Conservation (phyloP, 2,888 invertebrate species). For the Pammene aurita region DNA sequence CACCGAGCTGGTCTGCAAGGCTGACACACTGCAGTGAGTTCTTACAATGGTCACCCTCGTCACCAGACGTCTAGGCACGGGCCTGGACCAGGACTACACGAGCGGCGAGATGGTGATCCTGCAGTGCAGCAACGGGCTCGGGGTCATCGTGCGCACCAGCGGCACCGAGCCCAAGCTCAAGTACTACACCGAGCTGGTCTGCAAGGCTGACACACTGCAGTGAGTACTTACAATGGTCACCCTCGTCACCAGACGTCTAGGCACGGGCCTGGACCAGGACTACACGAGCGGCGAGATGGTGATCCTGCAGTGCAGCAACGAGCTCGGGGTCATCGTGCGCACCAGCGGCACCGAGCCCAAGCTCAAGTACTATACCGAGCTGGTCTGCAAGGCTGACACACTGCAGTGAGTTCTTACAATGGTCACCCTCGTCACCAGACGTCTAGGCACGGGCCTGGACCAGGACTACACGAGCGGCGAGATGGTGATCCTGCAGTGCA, state of each 20-base stretch:
- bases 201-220: conserved; percentile 56
- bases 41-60: too few relatives aligned
- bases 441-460: conserved; percentile 60
- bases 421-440: too few relatives aligned
- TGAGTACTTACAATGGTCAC: conserved; percentile 7
- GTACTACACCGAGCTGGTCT: conserved; percentile 97
- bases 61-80: conserved; percentile 61
- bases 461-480: conserved; percentile 84
- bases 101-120: conserved; percentile 97
- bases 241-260: conserved; percentile 46
- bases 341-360: conserved; percentile 99
- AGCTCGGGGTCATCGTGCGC: conserved; percentile 92
- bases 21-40: conserved; percentile 42
- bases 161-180: conserved; percentile 99
- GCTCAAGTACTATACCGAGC: conserved; percentile 98
- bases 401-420: conserved; percentile 7
- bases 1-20: conserved; percentile 90
- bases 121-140: conserved; percentile 92
- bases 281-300: conserved; percentile 93
- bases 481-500: conserved; percentile 98
- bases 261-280: conserved; percentile 74
- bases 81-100: conserved; percentile 72
- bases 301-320: conserved; percentile 94
- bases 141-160: conserved; percentile 95
- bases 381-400: conserved; percentile 82